Evolutionary conservation across 2,113 vertebrate species (phyloP).

Genomic region (Grus americana): DNA sequence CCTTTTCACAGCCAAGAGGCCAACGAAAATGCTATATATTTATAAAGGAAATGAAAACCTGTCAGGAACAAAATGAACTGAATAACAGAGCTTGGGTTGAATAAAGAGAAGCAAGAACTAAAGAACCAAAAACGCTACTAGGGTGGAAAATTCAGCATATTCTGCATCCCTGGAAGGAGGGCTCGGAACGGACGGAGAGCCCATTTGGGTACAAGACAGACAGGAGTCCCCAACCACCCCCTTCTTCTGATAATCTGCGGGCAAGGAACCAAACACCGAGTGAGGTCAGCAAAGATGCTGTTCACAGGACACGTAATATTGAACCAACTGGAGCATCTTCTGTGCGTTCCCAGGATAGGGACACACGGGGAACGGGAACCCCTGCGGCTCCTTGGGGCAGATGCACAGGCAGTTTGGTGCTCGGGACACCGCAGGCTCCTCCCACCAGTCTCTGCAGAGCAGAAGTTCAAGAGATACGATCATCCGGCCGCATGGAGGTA

Average conservation of each 20-base stretch:
- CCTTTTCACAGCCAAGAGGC: slow-evolving; percentile 64
- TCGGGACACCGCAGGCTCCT: neutral
- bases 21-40: slow-evolving; percentile 67
- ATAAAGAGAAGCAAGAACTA: slow-evolving; percentile 41
- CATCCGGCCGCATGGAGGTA: fast-evolving
- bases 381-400: fast-evolving
- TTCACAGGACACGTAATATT: neutral
- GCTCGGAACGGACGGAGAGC: neutral
- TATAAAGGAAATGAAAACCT: slow-evolving; percentile 73
- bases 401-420: neutral
- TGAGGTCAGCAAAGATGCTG: neutral
- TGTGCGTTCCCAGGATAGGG: neutral
- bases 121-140: neutral
- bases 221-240: neutral
- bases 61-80: slow-evolving; percentile 60
- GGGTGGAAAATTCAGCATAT: neutral
- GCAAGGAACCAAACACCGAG: neutral
- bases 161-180: neutral
- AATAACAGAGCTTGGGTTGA: slow-evolving; percentile 54
- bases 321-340: neutral
- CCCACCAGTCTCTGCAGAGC: neutral
- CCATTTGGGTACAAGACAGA: neutral
- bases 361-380: neutral
- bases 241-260: neutral
- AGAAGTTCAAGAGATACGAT: neutral